A percentile compares a stretch with the other conserved stretches of the same genome.
These are phyloP conservation scores for Temnothorax longispinosus DNA, from an alignment of 1,140 invertebrate genomes.

Conservation along the genomic window DNA sequence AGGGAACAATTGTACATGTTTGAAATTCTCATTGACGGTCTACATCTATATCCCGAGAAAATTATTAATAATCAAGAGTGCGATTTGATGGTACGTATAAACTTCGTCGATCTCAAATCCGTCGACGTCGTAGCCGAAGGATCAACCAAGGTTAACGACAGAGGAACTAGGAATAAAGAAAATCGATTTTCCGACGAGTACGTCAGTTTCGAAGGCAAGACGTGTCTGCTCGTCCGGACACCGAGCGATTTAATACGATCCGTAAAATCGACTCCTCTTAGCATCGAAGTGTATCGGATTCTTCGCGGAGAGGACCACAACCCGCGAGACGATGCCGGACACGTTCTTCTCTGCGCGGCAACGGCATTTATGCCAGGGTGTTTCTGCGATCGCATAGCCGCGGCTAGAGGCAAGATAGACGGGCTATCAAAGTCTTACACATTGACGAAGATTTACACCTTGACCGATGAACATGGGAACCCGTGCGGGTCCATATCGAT, in stretches of 20 bases:
- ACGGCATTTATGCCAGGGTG: conserved; percentile 54
- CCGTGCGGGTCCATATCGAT: conserved; percentile 69
- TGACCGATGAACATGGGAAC: conserved; percentile 57
- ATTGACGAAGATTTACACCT: conserved; percentile 68
- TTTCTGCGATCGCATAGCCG: conserved; percentile 51
- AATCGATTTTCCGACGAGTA: not conserved
- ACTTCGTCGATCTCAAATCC: conserved; percentile 72
- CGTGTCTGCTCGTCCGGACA: conserved; percentile 74
- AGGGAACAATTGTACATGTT: conserved; percentile 78
- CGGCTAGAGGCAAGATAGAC: conserved; percentile 44
- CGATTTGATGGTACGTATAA: conserved; percentile 61
- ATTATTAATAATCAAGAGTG: not conserved
- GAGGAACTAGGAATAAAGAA: conserved; percentile 25
- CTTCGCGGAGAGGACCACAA: not conserved
- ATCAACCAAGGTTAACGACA: not conserved
- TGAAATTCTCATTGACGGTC: conserved; percentile 70
- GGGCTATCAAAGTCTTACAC: conserved; percentile 54
- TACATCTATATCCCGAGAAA: conserved; percentile 60
- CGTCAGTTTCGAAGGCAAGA: conserved; percentile 70
- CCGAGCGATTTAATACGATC: conserved; percentile 65
- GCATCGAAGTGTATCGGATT: conserved; percentile 66
- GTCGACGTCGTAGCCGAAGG: conserved; percentile 64
- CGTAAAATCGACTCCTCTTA: conserved; percentile 66
- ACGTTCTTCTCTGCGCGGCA: conserved; percentile 51
- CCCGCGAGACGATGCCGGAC: not conserved